These are phyloP conservation scores for Spodoptera littoralis DNA, from an alignment of 2,888 invertebrate genomes.

Conservation along the genomic window DNA sequence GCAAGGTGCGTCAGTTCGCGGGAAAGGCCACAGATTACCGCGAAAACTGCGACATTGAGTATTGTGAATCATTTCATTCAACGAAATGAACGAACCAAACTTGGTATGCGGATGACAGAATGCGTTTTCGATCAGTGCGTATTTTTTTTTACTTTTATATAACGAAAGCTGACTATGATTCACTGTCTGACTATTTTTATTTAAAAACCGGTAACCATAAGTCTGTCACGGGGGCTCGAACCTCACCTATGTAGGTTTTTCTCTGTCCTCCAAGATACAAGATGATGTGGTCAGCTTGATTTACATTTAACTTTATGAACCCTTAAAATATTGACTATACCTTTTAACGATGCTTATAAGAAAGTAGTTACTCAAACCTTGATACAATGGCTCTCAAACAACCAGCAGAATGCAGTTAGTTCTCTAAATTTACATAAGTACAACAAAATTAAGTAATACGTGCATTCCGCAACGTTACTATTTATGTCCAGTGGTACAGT, in stretches of 20 bases:
- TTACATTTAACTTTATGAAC: too few species aligned
- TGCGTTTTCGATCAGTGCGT: constrained; percentile 46
- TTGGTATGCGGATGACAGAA: constrained; percentile 44
- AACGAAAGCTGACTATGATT: constrained; percentile 43
- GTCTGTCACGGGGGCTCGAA: too few species aligned
- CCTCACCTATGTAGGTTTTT: background rate
- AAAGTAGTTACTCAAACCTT: too few species aligned
- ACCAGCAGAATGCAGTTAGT: too few species aligned
- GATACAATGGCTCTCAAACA: too few species aligned
- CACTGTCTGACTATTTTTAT: constrained; percentile 43
- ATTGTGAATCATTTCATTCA: constrained; percentile 64
- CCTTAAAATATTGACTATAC: too few species aligned
- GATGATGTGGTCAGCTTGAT: background rate
- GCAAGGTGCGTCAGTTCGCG: constrained; percentile 59
- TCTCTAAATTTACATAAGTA: background rate
- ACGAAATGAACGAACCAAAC: constrained; percentile 42
- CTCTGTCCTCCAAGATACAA: background rate
- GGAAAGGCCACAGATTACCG: constrained; percentile 63
- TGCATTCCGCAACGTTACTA: constrained; percentile 5
- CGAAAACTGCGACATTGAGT: constrained; percentile 62
- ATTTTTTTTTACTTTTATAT: constrained; percentile 23
- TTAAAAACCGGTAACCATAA: constrained; percentile 1
- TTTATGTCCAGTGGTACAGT: constrained; percentile 16
- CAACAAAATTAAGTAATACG: constrained; percentile 24
- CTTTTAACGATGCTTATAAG: too few species aligned